phyloP scores from a whole-genome alignment of 2,888 invertebrate genomes.

The Furcula furcula region DNA sequence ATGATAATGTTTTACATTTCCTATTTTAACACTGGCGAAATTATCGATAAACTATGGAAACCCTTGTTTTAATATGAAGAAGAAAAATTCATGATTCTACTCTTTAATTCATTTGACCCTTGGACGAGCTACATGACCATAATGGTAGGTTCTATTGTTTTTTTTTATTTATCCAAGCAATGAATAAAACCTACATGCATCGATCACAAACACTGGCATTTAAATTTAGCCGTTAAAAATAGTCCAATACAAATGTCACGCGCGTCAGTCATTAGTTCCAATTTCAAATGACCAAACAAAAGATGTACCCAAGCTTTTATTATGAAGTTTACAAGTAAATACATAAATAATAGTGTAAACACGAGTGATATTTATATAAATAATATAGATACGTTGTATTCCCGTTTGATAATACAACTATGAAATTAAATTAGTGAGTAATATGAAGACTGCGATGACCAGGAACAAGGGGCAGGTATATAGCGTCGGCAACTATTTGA shows the following conservation, averaged over 20 bases:
- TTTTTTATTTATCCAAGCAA: too few relatives aligned
- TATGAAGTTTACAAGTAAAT: constrained; percentile 61
- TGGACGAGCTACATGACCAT: too few relatives aligned
- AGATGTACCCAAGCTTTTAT: constrained; percentile 50
- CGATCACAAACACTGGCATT: constrained; percentile 24
- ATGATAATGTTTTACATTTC: too few relatives aligned
- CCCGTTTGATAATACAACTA: constrained; percentile 41
- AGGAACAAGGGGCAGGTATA: constrained; percentile 71
- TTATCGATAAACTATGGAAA: too few relatives aligned
- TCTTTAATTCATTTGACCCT: too few relatives aligned
- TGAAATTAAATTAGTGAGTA: constrained; percentile 59
- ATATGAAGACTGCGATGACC: constrained; percentile 56
- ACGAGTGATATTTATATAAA: constrained; percentile 29
- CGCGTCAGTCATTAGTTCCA: constrained; percentile 58
- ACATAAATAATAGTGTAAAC: constrained; percentile 39
- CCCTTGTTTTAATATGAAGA: too few relatives aligned
- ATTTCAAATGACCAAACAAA: constrained; percentile 69
- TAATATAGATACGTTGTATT: constrained; percentile 25
- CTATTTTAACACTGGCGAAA: too few relatives aligned
- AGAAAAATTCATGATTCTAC: too few relatives aligned
- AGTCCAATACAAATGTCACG: constrained; percentile 59
- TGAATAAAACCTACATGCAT: background rate
- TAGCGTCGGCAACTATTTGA: constrained; percentile 86
- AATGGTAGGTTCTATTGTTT: too few relatives aligned
- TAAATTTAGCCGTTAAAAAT: constrained; percentile 54